Evolutionary conservation across 1,140 invertebrate genomes (phyloP).

Genomic region (Pachyrhynchus sulphureomaculatus): DNA sequence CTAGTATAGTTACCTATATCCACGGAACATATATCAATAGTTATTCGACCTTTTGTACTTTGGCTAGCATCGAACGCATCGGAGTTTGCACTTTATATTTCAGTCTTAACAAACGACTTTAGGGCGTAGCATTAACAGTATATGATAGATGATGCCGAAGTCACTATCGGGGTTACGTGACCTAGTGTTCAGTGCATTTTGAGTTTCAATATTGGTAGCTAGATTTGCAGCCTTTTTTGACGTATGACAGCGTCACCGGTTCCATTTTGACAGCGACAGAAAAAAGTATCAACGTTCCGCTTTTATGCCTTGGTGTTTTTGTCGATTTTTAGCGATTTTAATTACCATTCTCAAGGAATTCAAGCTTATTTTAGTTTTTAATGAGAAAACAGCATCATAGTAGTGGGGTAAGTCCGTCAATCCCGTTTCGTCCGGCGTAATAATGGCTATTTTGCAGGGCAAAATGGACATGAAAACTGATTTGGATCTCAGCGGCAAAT

Average conservation of each 20-base stretch:
- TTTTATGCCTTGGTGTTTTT: conserved; percentile 33
- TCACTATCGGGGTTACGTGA: too few species aligned
- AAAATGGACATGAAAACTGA: conserved; percentile 49
- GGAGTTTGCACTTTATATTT: too few species aligned
- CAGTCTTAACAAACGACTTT: too few species aligned
- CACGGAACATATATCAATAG: too few species aligned
- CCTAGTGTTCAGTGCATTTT: too few species aligned
- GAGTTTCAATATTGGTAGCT: too few species aligned
- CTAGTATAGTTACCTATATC: too few species aligned
- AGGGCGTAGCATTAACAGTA: too few species aligned
- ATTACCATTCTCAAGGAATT: conserved; percentile 21
- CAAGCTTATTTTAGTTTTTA: conserved; percentile 22
- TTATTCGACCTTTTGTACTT: too few species aligned
- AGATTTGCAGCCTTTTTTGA: too few species aligned
- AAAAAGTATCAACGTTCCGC: conserved; percentile 30
- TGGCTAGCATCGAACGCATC: too few species aligned
- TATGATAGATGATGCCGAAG: too few species aligned
- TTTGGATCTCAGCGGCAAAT: conserved; percentile 51
- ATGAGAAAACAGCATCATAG: conserved; percentile 28
- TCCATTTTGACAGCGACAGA: conserved; percentile 25
- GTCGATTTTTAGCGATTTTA: conserved; percentile 33
- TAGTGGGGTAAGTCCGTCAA: conserved; percentile 27
- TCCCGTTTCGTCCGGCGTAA: neutral
- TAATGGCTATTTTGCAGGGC: conserved; percentile 15
- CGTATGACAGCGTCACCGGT: conserved; percentile 14